Evolutionary conservation across 2,113 vertebrate species (phyloP), one percentile per base, ranked within the genome.

Genomic region (Balaeniceps rex): DNA sequence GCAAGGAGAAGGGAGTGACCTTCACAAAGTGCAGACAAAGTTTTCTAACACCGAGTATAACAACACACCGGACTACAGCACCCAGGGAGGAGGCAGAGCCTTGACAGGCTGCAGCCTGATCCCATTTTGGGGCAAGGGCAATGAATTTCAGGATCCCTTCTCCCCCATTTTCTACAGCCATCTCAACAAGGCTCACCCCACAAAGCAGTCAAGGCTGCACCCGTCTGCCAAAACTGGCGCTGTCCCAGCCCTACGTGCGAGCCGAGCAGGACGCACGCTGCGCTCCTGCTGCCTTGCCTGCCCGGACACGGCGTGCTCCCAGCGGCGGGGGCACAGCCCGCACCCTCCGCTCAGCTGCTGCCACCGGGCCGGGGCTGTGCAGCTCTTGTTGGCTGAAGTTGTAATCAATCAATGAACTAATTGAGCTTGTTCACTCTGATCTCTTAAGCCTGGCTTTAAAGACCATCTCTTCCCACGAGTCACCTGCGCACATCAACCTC

Each of bases 191-290:
- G 36, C 24, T 57, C 21, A 7, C 40, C 14, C 8, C 33, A 10
- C 6, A 17, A 36, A 54, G 46, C 34, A n/a, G 38, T 0, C 13
- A 33, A 52, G 57, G 36, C 64, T 52, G 44, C 51, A 46, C 9
- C 38, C 9, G 0, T 11, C 31, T 42, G 58, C 66, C 28, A 5
- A 28, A 14, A 3, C 11, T 26, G 1, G 23, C 1, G 0, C 7
- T 0, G 17, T 11, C 74, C 72, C 58, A 19, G 7, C 29, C 36
- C 42, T 8, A 3, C 1, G 1, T 0, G 29, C 0, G 7, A 34
- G 42, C 33, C 23, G 8, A 28, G 85, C 31, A 8, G 38, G 26
- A 65, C 58, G 33, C 65, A 61, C 9, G 25, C 65, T 5, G 38
- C 1, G 12, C 1, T 49, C 55, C 49, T 18, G 25, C 40, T 10